Percentiles rank a stretch among this genome's conserved stretches.
These are phyloP conservation scores for Drosophila mayri DNA, from an alignment of 1,140 invertebrate species.

Conservation along the genomic window DNA sequence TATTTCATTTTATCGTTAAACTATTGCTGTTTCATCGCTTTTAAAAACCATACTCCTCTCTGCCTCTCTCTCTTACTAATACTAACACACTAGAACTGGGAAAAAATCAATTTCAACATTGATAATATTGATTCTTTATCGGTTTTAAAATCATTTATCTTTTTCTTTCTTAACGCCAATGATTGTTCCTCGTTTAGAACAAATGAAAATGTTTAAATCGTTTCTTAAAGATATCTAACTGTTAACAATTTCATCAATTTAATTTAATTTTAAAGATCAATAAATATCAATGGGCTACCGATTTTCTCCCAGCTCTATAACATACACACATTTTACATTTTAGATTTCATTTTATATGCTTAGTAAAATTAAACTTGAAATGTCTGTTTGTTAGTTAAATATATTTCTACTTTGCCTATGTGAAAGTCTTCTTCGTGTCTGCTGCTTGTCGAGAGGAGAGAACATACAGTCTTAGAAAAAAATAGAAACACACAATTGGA, in stretches of 20 bases:
- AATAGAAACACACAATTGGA: too few relatives aligned
- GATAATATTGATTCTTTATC: not conserved
- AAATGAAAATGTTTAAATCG: not conserved
- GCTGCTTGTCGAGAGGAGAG: conserved; percentile 51
- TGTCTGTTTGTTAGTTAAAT: conserved; percentile 56
- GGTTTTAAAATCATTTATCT: not conserved
- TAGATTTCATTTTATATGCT: conserved; percentile 61
- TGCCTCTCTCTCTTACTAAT: conserved; percentile 57
- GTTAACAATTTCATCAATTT: not conserved
- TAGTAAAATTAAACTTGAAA: conserved; percentile 64
- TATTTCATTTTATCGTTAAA: conserved; percentile 38
- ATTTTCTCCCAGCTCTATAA: conserved; percentile 30
- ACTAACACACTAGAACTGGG: conserved; percentile 62
- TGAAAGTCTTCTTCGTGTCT: conserved; percentile 45
- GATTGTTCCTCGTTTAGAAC: not conserved
- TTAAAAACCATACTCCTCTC: conserved; percentile 67
- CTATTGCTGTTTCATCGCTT: conserved; percentile 61
- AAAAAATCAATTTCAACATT: not conserved
- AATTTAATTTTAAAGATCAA: not conserved
- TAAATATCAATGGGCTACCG: not conserved
- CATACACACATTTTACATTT: conserved; percentile 81
- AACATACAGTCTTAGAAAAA: conserved; percentile 30
- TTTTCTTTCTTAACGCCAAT: not conserved
- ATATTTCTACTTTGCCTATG: conserved; percentile 35
- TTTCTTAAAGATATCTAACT: too few relatives aligned